These are phyloP conservation scores for Aphodius granarius DNA, from an alignment of 2,888 invertebrate species.

Conservation along the genomic window DNA sequence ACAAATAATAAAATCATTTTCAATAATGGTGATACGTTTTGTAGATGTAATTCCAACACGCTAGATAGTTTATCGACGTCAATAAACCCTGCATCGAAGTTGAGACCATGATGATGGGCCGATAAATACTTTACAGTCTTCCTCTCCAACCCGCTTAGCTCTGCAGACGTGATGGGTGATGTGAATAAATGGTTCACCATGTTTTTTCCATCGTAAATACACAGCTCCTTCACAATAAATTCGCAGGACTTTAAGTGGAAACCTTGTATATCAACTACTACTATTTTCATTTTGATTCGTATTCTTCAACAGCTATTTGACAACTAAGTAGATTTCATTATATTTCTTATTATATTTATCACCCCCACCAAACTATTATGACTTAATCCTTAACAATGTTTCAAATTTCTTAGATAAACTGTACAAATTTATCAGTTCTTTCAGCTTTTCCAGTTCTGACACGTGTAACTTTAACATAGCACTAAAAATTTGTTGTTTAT, in stretches of 20 bases:
- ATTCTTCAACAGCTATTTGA: background rate
- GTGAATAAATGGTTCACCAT: background rate
- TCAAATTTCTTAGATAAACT: background rate
- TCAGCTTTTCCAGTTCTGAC: background rate
- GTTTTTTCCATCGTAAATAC: background rate
- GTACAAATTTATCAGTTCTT: background rate
- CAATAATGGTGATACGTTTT: too few relatives aligned
- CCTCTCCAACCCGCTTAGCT: background rate
- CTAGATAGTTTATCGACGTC: background rate
- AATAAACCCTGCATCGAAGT: background rate
- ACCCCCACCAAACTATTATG: background rate
- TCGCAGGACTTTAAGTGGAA: background rate
- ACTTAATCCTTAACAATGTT: background rate
- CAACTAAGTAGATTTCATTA: background rate
- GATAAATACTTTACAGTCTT: background rate
- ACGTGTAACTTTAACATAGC: background rate
- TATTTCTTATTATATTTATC: background rate
- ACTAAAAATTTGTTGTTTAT: background rate
- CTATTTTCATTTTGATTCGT: background rate
- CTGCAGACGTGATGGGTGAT: background rate
- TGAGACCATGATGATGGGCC: background rate
- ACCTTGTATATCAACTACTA: background rate
- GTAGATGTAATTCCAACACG: background rate
- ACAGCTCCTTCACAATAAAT: background rate
- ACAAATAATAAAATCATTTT: too few relatives aligned